phyloP scores from a whole-genome alignment of 2,888 invertebrate species.

The Harpalus rubripes region DNA sequence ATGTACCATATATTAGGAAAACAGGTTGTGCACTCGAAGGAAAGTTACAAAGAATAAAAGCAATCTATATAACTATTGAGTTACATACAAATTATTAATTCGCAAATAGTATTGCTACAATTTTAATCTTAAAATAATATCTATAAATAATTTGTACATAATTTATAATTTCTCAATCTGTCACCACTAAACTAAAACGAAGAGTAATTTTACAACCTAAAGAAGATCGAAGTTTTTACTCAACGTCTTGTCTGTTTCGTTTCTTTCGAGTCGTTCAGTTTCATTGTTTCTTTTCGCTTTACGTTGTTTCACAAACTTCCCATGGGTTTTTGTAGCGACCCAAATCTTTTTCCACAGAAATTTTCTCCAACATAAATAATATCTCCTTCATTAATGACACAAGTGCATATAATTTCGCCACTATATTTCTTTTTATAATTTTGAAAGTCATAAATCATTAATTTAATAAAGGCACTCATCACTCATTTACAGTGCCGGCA shows the following conservation, averaged over 20 bases:
- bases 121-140: too few species aligned
- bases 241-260: constrained; percentile 21
- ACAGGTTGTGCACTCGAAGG: too few species aligned
- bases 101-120: too few species aligned
- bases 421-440: constrained; percentile 25
- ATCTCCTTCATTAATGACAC: constrained; percentile 42
- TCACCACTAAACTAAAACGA: neutral
- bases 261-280: constrained; percentile 21
- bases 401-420: constrained; percentile 34
- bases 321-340: constrained; percentile 26
- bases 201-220: neutral
- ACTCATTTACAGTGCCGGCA: constrained; percentile 1
- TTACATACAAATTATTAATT: too few species aligned
- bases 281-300: constrained; percentile 39
- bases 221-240: constrained; percentile 28
- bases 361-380: constrained; percentile 39
- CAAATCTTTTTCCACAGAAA: constrained; percentile 35
- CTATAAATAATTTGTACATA: neutral
- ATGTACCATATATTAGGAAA: too few species aligned
- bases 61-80: too few species aligned
- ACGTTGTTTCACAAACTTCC: constrained; percentile 19
- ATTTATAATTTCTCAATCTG: neutral
- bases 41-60: too few species aligned
- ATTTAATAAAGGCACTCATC: constrained; percentile 28
- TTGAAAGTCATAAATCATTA: constrained; percentile 29